A percentile compares a stretch with the other conserved stretches of the same genome.
Evolutionary conservation across 2,113 vertebrate genomes (phyloP).

Genomic region (Himantopus leucocephalus): DNA sequence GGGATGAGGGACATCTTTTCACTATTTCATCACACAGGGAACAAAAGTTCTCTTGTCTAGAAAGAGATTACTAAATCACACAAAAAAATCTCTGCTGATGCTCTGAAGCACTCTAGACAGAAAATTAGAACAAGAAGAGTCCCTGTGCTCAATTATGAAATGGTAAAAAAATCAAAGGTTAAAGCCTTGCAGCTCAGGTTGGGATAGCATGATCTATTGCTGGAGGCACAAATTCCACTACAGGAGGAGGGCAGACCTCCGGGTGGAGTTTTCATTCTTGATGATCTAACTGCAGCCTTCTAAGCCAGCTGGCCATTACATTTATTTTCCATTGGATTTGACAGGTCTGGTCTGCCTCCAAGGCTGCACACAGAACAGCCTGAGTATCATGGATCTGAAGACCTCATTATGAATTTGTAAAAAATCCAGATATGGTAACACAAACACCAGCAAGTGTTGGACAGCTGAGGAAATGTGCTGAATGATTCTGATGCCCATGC

Average conservation of each 20-base stretch:
- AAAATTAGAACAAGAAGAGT: not conserved
- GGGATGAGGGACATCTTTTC: not conserved
- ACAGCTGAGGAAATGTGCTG: conserved; percentile 6
- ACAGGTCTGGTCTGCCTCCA: conserved; percentile 45
- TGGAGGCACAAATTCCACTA: not conserved
- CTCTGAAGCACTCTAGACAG: not conserved
- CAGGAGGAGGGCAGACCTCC: not conserved
- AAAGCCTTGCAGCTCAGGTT: not conserved
- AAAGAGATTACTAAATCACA: not conserved
- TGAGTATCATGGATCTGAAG: not conserved
- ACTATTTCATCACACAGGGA: not conserved
- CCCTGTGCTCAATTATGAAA: not conserved
- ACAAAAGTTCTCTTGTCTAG: not conserved
- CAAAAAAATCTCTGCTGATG: not conserved
- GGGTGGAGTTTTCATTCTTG: not conserved
- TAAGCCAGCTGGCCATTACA: conserved; percentile 23
- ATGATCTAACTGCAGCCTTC: conserved; percentile 28
- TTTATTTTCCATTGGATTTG: conserved; percentile 42
- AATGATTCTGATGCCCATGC: not conserved
- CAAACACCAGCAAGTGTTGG: conserved; percentile 17
- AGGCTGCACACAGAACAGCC: conserved; percentile 14
- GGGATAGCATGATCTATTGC: not conserved
- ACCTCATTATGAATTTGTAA: conserved; percentile 34
- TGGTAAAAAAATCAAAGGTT: not conserved
- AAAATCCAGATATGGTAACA: conserved; percentile 7